Conservation (phyloP, 2,888 invertebrate species). For the Eledona agricola region DNA sequence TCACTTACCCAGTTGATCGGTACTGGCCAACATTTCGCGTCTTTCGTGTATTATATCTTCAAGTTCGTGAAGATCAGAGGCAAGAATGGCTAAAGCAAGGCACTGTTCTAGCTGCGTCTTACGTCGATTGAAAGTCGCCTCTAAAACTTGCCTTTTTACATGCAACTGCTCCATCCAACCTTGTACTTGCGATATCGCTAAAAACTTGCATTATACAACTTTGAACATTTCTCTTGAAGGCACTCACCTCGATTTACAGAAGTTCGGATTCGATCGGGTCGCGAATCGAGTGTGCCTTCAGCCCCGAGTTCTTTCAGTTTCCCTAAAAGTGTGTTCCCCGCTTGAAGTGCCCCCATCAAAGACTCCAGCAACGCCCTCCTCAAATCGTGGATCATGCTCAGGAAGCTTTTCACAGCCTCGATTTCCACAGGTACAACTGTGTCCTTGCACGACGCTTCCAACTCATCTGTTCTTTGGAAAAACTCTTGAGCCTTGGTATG, state of each 20-base stretch:
- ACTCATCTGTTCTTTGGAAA: conserved; percentile 71
- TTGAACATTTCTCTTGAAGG: background rate
- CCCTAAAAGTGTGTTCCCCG: conserved; percentile 79
- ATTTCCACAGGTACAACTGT: conserved; percentile 76
- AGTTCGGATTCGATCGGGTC: conserved; percentile 68
- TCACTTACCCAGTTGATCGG: conserved; percentile 68
- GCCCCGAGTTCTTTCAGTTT: conserved; percentile 77
- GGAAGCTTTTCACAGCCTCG: conserved; percentile 73
- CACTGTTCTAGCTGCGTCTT: conserved; percentile 82
- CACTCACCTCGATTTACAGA: conserved; percentile 62
- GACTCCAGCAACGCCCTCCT: conserved; percentile 77
- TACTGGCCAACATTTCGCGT: conserved; percentile 66
- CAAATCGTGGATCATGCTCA: conserved; percentile 76
- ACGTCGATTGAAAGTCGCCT: conserved; percentile 72
- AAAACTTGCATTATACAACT: background rate
- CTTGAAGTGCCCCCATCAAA: conserved; percentile 81
- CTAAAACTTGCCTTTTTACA: conserved; percentile 76
- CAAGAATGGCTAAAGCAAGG: conserved; percentile 76
- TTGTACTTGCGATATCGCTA: conserved; percentile 76
- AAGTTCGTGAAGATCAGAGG: conserved; percentile 74
- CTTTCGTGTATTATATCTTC: conserved; percentile 69
- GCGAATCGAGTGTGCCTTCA: conserved; percentile 78
- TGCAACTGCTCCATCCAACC: conserved; percentile 80
- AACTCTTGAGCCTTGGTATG: conserved; percentile 77
- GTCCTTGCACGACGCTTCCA: conserved; percentile 75